Conservation (phyloP, 2,797 vertebrate species). For the Synanceia verrucosa region DNA sequence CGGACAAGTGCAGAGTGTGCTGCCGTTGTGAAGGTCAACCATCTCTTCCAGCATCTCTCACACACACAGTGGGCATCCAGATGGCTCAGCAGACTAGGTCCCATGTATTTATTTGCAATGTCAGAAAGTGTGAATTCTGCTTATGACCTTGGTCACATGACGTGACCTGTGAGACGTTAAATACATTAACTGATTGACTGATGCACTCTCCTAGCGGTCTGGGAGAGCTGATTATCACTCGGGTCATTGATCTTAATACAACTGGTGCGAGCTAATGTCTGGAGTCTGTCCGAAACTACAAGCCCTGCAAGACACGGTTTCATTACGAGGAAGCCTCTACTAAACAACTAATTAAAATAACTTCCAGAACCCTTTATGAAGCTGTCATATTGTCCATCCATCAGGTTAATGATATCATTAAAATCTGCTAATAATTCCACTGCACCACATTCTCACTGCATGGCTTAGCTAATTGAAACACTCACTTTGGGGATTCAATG, state of each 20-base stretch:
- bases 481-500: conserved; percentile 1
- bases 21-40: conserved; percentile 56
- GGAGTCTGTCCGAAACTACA: background rate
- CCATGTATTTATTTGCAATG: conserved; percentile 27
- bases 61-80: conserved; percentile 32
- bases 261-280: conserved; percentile 8
- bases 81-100: conserved; percentile 31
- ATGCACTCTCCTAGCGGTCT: background rate
- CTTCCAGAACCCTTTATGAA: conserved; percentile 9
- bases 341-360: conserved; percentile 7
- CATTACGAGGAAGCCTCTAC: background rate
- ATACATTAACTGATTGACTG: conserved; percentile 19
- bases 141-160: conserved; percentile 30
- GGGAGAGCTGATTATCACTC: conserved; percentile 2
- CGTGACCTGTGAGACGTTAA: conserved; percentile 37
- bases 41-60: conserved; percentile 38
- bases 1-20: conserved; percentile 33
- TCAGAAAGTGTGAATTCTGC: conserved; percentile 11
- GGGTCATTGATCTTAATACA: conserved; percentile 22
- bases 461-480: background rate
- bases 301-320: background rate
- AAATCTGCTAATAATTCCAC: conserved; percentile 7
- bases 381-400: background rate
- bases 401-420: conserved; percentile 26
- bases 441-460: conserved; percentile 1